phyloP scores from a whole-genome alignment of 2,888 invertebrate genomes.

The Perizoma affinitatum region DNA sequence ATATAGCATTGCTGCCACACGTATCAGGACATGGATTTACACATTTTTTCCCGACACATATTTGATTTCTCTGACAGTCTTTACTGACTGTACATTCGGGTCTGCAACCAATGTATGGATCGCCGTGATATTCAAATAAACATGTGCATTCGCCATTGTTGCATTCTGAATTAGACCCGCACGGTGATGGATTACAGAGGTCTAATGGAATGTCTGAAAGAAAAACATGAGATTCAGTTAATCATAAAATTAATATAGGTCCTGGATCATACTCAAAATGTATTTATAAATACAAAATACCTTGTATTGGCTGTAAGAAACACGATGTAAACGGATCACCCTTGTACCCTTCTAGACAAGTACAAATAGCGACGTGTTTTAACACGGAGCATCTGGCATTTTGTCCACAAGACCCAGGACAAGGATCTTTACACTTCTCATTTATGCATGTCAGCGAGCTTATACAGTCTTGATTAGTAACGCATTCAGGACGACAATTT shows the following conservation, averaged over 20 bases:
- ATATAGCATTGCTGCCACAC: conserved; percentile 90
- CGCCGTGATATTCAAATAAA: conserved; percentile 88
- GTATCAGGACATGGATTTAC: conserved; percentile 90
- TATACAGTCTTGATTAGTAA: conserved; percentile 87
- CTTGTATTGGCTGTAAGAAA: conserved; percentile 59
- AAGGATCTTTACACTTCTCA: conserved; percentile 87
- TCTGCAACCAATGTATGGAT: conserved; percentile 90
- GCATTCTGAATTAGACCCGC: conserved; percentile 90
- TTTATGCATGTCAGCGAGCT: conserved; percentile 86
- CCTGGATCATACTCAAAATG: too few relatives aligned
- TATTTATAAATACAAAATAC: conserved; percentile 41
- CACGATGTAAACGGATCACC: conserved; percentile 86
- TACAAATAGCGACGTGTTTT: conserved; percentile 86
- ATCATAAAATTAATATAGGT: too few relatives aligned
- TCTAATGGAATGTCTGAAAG: conserved; percentile 63
- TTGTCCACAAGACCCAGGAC: conserved; percentile 87
- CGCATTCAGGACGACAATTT: conserved; percentile 87
- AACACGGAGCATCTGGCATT: conserved; percentile 83
- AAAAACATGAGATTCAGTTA: not conserved
- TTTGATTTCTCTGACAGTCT: conserved; percentile 88
- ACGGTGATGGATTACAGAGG: conserved; percentile 87
- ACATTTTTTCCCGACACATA: conserved; percentile 90
- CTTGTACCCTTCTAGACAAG: conserved; percentile 82
- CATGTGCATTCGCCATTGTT: conserved; percentile 88
- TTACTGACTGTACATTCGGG: conserved; percentile 91